Evolutionary conservation across 2,113 vertebrate species (phyloP).

Genomic region (Bungarus multicinctus): DNA sequence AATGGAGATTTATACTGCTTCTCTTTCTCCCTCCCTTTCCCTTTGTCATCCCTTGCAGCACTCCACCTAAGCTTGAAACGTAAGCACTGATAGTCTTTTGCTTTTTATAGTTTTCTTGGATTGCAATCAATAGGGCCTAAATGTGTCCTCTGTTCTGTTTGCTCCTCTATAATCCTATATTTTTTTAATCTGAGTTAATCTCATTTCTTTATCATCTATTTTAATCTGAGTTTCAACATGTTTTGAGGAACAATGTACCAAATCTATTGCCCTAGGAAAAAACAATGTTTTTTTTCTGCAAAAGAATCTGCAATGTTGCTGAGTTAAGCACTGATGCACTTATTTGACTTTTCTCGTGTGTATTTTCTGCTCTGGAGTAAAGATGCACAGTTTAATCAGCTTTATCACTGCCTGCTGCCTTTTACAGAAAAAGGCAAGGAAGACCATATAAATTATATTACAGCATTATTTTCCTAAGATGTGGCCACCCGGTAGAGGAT

Average conservation of each 20-base stretch:
- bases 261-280: neutral
- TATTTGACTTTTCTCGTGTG: neutral
- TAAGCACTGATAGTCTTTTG: neutral
- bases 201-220: neutral
- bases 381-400: neutral
- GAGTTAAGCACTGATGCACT: neutral
- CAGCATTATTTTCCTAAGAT: neutral
- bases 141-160: neutral
- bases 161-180: neutral
- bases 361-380: neutral
- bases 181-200: neutral
- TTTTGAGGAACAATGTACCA: neutral
- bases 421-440: neutral
- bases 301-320: neutral
- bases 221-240: neutral
- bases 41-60: neutral
- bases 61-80: slow-evolving; percentile 12
- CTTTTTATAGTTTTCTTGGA: neutral
- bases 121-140: neutral
- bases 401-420: neutral
- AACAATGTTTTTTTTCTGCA: neutral
- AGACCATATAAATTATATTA: neutral
- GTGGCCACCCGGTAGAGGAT: neutral
- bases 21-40: neutral
- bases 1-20: neutral